Base-by-base conservation (phyloP, 2,888 invertebrate species). In the Yponomeuta evonymella region DNA sequence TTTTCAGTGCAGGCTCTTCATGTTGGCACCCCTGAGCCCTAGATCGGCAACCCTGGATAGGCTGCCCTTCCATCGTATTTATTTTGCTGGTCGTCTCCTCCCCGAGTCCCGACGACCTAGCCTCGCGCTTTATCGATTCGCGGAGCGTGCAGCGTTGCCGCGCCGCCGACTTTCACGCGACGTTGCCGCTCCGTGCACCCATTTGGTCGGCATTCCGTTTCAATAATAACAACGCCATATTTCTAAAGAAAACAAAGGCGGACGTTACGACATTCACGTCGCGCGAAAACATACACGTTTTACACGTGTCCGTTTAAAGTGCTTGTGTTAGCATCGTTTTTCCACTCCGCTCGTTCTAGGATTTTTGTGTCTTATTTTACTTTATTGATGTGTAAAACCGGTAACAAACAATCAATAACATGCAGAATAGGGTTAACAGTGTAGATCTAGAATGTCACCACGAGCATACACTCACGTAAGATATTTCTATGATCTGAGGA, bases 161-260 rank as follows among this genome's bases (percentile, higher is more conserved):
- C 68, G 30, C 63, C 36, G 36, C 33, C 80, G 78, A 83, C 85
- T 87, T 85, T 85, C 86, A 75, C 80, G 84, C 84, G 80, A 70
- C 80, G 90, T 90, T 91, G 90, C 90, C 86, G 83, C 78, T 77
- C 76, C 83, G 82, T 74, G 29, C 70, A 72, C 76, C 51, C 51
- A 15, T 58, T 58, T 58, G 51, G 51, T 58, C 12, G 15, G 51
- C 51, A 58, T 58, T 58, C 51, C 51, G 51, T 15, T 58, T 58
- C 51, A 58, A 58, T 58, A 58, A 58, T 58, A 58, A 58, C 51
- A 58, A 15, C 15, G 51, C 51, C 51, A 58, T 58, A 58, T 15
- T 58, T 58, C 51, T 58, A 15, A 58, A 58, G 51, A 58, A 58
- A 58, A 58, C 51, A 58, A 58, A 58, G 51, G 51, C 15, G 9